Percentiles rank a stretch among this genome's conserved stretches.
phyloP scores from a whole-genome alignment of 2,888 invertebrate genomes.

The Spilarctia lutea region DNA sequence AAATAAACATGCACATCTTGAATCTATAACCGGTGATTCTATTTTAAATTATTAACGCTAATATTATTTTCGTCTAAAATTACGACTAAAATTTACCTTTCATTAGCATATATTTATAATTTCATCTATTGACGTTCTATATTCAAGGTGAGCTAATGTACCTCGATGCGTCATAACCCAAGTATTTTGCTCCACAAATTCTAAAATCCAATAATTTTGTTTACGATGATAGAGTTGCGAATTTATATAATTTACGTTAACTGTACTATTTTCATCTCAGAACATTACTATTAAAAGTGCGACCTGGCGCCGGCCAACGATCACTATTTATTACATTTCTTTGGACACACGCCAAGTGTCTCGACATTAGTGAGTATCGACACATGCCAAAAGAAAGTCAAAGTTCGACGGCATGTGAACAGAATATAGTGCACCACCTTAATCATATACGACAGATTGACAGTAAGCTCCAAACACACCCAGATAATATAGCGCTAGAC shows the following conservation, averaged over 20 bases:
- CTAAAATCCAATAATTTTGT: conserved; percentile 44
- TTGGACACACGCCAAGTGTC: conserved; percentile 76
- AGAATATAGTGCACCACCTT: conserved; percentile 39
- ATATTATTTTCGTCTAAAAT: conserved; percentile 24
- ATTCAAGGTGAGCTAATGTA: conserved; percentile 44
- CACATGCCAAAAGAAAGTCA: conserved; percentile 80
- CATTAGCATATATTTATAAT: background rate
- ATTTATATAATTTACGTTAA: conserved; percentile 58
- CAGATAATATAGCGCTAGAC: conserved; percentile 19
- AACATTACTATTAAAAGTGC: conserved; percentile 67
- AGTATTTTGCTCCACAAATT: conserved; percentile 45
- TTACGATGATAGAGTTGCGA: conserved; percentile 46
- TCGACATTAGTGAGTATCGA: conserved; percentile 67
- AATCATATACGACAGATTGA: conserved; percentile 44
- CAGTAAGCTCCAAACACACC: conserved; percentile 22
- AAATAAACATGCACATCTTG: background rate
- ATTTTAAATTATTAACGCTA: background rate
- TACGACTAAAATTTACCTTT: conserved; percentile 26
- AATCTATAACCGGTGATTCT: background rate
- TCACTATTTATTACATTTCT: conserved; percentile 79
- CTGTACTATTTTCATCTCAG: conserved; percentile 72
- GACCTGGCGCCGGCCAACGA: conserved; percentile 76
- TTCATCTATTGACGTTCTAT: conserved; percentile 23
- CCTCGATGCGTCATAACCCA: conserved; percentile 47
- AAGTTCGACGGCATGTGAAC: conserved; percentile 76